Evolutionary conservation across 2,113 vertebrate species (phyloP).

Genomic region (Sisor rabdophorus): DNA sequence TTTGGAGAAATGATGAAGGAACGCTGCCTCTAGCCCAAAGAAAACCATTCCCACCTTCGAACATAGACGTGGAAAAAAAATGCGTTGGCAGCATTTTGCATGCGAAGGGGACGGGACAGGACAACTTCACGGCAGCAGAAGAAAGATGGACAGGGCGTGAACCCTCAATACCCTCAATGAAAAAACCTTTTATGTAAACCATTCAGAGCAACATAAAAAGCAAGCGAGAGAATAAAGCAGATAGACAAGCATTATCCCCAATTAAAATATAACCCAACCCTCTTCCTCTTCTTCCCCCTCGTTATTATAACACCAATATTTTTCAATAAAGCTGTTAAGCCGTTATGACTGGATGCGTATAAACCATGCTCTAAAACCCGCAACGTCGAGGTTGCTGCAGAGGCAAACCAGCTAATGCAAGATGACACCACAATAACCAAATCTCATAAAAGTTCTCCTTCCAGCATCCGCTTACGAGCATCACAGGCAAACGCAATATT

Average conservation of each 20-base stretch:
- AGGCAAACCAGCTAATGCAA: slow-evolving; percentile 28
- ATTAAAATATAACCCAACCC: slow-evolving; percentile 17
- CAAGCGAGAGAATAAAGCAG: neutral
- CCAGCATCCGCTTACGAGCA: slow-evolving; percentile 26
- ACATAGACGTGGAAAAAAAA: too few species aligned
- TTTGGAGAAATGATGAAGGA: too few species aligned
- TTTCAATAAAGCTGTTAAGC: slow-evolving; percentile 29
- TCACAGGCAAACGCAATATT: slow-evolving; percentile 23
- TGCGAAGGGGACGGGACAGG: too few species aligned
- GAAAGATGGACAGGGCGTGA: too few species aligned
- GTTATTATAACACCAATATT: neutral
- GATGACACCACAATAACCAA: slow-evolving; percentile 29
- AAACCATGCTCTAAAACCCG: slow-evolving; percentile 29
- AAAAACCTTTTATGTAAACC: too few species aligned
- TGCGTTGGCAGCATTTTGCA: too few species aligned
- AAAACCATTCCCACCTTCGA: too few species aligned
- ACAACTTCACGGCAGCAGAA: too few species aligned
- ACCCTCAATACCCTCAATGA: too few species aligned
- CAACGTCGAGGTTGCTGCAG: slow-evolving; percentile 14
- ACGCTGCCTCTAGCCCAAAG: too few species aligned
- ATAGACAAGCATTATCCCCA: slow-evolving; percentile 1
- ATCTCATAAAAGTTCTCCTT: slow-evolving; percentile 40
- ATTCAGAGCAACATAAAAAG: neutral
- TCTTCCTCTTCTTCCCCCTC: neutral
- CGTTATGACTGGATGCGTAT: slow-evolving; percentile 15